These are phyloP conservation scores for Mustelus asterias DNA, from an alignment of 2,113 vertebrate species.

Conservation along the genomic window DNA sequence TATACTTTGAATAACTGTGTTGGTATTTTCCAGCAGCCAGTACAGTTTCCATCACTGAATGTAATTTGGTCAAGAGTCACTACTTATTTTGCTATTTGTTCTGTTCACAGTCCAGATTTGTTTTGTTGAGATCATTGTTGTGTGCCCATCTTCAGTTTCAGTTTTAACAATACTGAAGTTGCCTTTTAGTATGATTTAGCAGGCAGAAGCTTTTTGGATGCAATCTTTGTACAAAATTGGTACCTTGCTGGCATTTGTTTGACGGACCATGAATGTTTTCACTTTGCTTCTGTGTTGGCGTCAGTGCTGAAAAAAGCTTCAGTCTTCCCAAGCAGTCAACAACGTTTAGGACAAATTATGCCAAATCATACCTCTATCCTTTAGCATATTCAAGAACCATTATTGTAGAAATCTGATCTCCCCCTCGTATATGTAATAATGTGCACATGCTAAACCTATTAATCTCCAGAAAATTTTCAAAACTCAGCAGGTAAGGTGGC, in stretches of 20 bases:
- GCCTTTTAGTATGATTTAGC: background rate
- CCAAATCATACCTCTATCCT: background rate
- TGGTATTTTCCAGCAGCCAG: background rate
- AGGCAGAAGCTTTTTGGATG: background rate
- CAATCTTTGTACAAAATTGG: background rate
- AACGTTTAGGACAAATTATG: background rate
- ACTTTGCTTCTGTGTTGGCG: background rate
- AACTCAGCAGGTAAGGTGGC: background rate
- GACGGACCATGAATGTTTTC: background rate
- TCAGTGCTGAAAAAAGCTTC: background rate
- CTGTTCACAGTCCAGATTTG: background rate
- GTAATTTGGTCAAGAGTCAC: background rate
- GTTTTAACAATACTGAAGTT: background rate
- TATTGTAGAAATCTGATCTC: background rate
- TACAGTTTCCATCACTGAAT: background rate
- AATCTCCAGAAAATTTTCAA: background rate
- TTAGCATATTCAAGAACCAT: background rate
- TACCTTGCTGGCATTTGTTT: background rate
- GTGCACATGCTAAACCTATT: background rate
- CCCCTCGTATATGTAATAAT: background rate
- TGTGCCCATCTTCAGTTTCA: background rate
- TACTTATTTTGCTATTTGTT: background rate
- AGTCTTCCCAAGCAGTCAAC: background rate
- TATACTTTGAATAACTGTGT: background rate
- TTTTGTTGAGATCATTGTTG: background rate